Base-by-base conservation (phyloP, 2,888 invertebrate species). In the Platycnemis pennipes region DNA sequence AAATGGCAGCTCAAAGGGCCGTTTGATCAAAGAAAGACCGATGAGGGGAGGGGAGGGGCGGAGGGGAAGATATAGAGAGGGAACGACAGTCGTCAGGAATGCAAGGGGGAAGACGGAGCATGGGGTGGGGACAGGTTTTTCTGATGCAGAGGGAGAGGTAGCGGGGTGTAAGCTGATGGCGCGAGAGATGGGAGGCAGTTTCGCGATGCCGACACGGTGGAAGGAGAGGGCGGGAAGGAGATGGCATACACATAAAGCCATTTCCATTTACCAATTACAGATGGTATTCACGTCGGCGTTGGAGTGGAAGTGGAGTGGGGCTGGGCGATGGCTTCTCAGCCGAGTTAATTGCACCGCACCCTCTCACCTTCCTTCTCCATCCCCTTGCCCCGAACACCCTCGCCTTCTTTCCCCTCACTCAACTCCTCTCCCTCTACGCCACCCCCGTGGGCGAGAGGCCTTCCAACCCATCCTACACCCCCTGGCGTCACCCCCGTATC, bases 221-320 rank as follows among this genome's bases (percentile, higher is more conserved):
- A 5, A 13, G 42, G 22, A 44, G 44, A 22, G 26, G 86, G 16
- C 13, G 19, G 4, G 86, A 11, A 22, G 4, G 86, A n/a, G 46
- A 26, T 44, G 46, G 44, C 87, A 46, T 87, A 87, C 46, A 45
- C 87, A 46, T 46, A 45, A 45, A 45, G 87, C 11, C 44, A 46
- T 46, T 87, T 87, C 87, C n/a, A 87, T 87, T 87, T 87, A 87
- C 87, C 87, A 87, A 87, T 87, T 87, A 87, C 87, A 87, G 87
- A 87, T 87, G 87, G 87, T 22, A 87, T 87, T 87, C 87, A 44
- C 46, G 87, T 45, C 87, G 45, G 77, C 77, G 63, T n/a, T 63
- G 63, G 63, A 63, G 63, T 63, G 63, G 63, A 63, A 63, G 26
- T 63, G 63, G 63, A 63, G 63, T n/a, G 86, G 77, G 77, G 37